Evolutionary conservation across 2,113 vertebrate genomes (phyloP).

Genomic region (Capreolus pygargus): DNA sequence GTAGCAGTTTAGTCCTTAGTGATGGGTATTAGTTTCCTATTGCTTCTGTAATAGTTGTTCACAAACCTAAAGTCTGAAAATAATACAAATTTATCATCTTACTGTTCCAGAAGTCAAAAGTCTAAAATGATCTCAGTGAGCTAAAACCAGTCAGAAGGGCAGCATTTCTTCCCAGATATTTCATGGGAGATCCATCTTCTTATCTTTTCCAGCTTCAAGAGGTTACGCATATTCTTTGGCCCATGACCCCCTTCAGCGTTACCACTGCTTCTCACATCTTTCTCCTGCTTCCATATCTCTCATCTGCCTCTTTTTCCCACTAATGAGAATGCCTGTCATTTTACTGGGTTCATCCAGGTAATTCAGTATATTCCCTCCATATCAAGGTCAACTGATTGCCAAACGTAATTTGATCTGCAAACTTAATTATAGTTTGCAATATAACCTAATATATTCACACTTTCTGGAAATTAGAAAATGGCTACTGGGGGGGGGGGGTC

Average conservation of each 20-base stretch:
- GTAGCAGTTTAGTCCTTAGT: not conserved
- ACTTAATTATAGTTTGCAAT: not conserved
- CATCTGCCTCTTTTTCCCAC: not conserved
- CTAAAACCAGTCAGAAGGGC: not conserved
- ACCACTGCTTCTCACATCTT: not conserved
- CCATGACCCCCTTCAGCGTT: not conserved
- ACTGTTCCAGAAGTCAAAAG: not conserved
- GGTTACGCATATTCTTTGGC: fast-evolving
- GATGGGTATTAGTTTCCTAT: not conserved
- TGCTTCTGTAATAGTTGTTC: not conserved
- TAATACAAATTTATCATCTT: not conserved
- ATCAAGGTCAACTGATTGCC: not conserved
- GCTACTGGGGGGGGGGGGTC: fast-evolving
- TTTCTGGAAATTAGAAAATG: not conserved
- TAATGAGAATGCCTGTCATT: not conserved
- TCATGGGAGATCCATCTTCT: not conserved
- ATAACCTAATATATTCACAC: not conserved
- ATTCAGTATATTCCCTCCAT: not conserved
- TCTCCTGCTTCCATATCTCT: not conserved
- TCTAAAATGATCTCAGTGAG: not conserved
- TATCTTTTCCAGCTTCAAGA: not conserved
- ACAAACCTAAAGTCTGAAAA: not conserved
- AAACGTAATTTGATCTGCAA: not conserved
- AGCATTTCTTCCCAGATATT: not conserved
- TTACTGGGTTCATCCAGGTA: not conserved